Percentiles rank a stretch among this genome's conserved stretches.
Evolutionary conservation across 64 coral and sea anemone species (phyloP).

Genomic region (Hydrozoanthus tunicans): DNA sequence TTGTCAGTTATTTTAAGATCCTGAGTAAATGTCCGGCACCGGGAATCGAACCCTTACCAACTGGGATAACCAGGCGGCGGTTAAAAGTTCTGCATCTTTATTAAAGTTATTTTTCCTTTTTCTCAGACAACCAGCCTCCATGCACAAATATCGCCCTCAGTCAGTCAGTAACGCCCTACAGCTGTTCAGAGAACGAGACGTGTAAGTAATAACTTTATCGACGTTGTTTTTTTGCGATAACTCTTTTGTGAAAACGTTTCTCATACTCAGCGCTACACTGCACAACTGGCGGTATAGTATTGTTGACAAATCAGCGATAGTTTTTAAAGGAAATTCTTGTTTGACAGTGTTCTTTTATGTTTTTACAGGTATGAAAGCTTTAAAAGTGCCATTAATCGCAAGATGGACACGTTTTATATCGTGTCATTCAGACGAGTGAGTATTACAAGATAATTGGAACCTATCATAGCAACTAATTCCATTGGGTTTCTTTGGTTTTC

Average conservation of each 20-base stretch:
- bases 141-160: slow-evolving; percentile 76
- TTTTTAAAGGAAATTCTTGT: no score
- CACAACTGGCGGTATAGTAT: no score
- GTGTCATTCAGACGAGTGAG: slow-evolving; percentile 91
- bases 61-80: no score
- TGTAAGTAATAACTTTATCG: slow-evolving; percentile 20
- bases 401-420: slow-evolving; percentile 90
- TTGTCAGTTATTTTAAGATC: no score
- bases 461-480: not conserved
- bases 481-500: not conserved
- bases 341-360: not conserved
- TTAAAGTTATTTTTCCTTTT: not conserved
- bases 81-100: not conserved
- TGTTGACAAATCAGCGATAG: no score
- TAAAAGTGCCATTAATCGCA: slow-evolving; percentile 84
- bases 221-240: not conserved
- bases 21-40: no score
- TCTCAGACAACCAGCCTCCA: slow-evolving; percentile 26
- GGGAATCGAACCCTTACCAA: no score
- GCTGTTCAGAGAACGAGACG: slow-evolving; percentile 60
- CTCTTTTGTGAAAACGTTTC: not conserved
- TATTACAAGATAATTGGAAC: not conserved
- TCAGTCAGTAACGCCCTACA: slow-evolving; percentile 73
- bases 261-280: no score
- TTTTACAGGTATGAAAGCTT: slow-evolving; percentile 72